A percentile compares a stretch with the other conserved stretches of the same genome.
phyloP scores from a whole-genome alignment of 1,140 invertebrate genomes.

The Hyles euphorbiae region DNA sequence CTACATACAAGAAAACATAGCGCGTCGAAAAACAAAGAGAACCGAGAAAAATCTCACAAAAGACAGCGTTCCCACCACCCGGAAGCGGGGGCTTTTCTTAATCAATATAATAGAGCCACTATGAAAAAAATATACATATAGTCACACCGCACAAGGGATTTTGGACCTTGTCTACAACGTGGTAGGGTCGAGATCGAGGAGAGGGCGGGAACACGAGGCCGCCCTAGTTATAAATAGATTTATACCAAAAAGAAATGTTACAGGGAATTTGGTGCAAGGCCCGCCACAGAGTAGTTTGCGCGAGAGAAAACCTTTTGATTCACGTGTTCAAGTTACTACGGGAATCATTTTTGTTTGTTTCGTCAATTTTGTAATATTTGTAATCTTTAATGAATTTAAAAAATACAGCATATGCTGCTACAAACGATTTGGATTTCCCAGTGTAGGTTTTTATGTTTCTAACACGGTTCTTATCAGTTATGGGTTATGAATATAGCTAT shows the following conservation, averaged over 20 bases:
- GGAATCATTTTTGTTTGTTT: too few relatives aligned
- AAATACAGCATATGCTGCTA: too few relatives aligned
- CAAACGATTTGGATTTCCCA: too few relatives aligned
- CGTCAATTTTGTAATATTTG: too few relatives aligned
- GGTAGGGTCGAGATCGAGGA: constrained; percentile 26
- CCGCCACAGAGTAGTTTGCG: constrained; percentile 39
- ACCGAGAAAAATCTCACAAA: constrained; percentile 46
- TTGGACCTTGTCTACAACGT: constrained; percentile 23
- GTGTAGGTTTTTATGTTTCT: too few relatives aligned
- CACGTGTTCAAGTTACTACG: not conserved
- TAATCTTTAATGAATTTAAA: too few relatives aligned
- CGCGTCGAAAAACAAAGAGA: constrained; percentile 52
- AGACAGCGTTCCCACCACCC: constrained; percentile 44
- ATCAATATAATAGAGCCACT: constrained; percentile 75
- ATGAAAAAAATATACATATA: constrained; percentile 65
- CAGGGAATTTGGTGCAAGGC: constrained; percentile 70
- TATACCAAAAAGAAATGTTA: constrained; percentile 75
- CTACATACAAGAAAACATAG: too few relatives aligned
- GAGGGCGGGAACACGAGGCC: constrained; percentile 37
- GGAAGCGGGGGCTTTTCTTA: constrained; percentile 60
- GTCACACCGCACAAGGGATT: constrained; percentile 19
- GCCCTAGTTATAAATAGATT: constrained; percentile 75
- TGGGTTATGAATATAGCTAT: too few relatives aligned
- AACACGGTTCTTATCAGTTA: too few relatives aligned
- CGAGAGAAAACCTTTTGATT: constrained; percentile 6